Conservation (phyloP, 2,113 vertebrate genomes). For the Pteropus alecto region DNA sequence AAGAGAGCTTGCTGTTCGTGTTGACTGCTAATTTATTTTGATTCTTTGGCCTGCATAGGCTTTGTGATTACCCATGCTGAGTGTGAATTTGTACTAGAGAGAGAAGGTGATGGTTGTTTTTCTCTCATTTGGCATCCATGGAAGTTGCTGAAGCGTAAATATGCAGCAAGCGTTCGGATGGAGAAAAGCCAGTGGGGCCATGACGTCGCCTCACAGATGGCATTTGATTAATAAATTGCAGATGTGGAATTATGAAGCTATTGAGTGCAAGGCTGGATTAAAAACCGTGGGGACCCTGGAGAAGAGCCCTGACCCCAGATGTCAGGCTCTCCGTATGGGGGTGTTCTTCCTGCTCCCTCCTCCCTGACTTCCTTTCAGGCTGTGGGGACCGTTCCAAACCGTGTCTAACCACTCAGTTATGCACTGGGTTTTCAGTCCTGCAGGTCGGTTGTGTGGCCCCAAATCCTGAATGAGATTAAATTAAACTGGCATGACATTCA, state of each 20-base stretch:
- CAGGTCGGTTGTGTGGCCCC: too few species aligned
- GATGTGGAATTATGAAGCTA: neutral
- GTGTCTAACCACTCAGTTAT: neutral
- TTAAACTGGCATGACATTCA: neutral
- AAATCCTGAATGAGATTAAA: neutral
- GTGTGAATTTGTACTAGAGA: conserved; percentile 5
- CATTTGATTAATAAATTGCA: conserved; percentile 54
- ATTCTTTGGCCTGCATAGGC: neutral
- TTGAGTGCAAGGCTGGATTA: neutral
- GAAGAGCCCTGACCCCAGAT: neutral
- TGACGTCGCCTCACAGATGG: conserved; percentile 73
- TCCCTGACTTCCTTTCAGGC: neutral
- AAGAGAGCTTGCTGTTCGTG: neutral
- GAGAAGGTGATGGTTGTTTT: neutral
- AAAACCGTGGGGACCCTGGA: neutral
- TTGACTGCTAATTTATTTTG: neutral
- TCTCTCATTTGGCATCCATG: neutral
- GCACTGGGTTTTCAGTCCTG: neutral
- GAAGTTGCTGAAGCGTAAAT: conserved; percentile 60
- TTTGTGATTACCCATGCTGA: conserved; percentile 32
- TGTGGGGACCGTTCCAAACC: neutral
- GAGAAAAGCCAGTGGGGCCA: conserved; percentile 64
- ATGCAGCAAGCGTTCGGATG: conserved; percentile 58
- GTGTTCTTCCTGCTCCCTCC: neutral
- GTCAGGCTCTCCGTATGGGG: neutral